Base-by-base conservation (phyloP, 2,888 invertebrate species). In the Amiota communis region DNA sequence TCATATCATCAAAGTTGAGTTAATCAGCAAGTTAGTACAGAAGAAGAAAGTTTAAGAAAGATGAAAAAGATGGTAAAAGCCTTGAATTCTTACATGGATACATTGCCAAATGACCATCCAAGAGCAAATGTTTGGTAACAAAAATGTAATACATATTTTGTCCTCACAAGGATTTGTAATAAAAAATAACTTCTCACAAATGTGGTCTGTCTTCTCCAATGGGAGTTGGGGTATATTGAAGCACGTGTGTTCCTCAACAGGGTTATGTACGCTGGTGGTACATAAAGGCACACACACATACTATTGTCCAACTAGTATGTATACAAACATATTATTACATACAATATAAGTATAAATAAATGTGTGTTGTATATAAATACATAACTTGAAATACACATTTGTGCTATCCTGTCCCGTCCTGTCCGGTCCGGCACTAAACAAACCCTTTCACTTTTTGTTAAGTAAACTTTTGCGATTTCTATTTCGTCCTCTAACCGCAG, bases 401-500 rank as follows among this genome's bases (percentile, higher is more conserved):
- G 81, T 76, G 65, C 81, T 69, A 73, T 76, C 79, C 75, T 81
- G 76, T 73, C 74, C 74, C 74, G 81, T 49, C 67, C 61, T 13
- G n/a, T 73, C 74, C 73, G 75, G 74, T 76, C 72, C 65, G 71
- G 68, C 69, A 12, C 63, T 11, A 63, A 63, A 36, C 20, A 20
- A 63, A 63, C 63, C 63, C 63, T 63, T 63, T 63, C 46, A 63
- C 63, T 63, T 63, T 80, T 79, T 80, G 80, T 84, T 82, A 84
- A 82, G 79, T 83, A 82, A 82, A 82, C 83, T 84, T 78, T 74
- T 83, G 83, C 80, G 80, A 83, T 84, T 84, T 77, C 75, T 59
- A 49, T 75, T 68, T 69, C 56, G 71, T 59, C 64, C 72, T 77
- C 51, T 63, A 70, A 72, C 72, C 70, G 67, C 56, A 59, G 70